These are phyloP conservation scores for Dynastes hyllus DNA, from an alignment of 2,888 invertebrate genomes.

Conservation along the genomic window DNA sequence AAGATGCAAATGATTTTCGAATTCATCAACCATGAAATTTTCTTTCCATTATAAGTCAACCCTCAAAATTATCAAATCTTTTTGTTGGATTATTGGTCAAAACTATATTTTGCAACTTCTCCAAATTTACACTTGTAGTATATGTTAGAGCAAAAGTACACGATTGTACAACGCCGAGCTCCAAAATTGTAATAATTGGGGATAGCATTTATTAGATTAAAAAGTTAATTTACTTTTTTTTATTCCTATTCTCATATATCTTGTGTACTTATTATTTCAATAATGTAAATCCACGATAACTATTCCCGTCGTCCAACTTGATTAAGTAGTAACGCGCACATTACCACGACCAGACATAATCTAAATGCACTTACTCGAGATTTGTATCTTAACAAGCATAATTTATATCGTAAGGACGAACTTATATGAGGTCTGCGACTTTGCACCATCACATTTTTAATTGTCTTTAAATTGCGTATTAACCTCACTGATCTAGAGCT, in stretches of 20 bases:
- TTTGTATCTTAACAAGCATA: constrained; percentile 43
- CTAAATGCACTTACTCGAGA: constrained; percentile 33
- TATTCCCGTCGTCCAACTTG: constrained; percentile 25
- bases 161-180: too few species aligned
- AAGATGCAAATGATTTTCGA: too few species aligned
- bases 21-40: too few species aligned
- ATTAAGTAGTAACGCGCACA: constrained; percentile 43
- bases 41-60: too few species aligned
- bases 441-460: neutral
- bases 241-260: neutral
- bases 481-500: neutral
- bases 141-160: too few species aligned
- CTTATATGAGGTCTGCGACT: constrained; percentile 10
- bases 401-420: constrained; percentile 36
- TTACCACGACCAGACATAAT: constrained; percentile 41
- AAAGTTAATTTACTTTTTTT: too few species aligned
- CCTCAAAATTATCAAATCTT: too few species aligned
- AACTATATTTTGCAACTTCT: too few species aligned
- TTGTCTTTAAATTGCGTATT: constrained; percentile 1
- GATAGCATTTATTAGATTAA: too few species aligned
- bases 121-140: too few species aligned
- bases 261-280: constrained; percentile 17
- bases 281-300: neutral
- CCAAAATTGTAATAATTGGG: too few species aligned
- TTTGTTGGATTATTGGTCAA: too few species aligned